phyloP scores from a whole-genome alignment of 2,113 vertebrate genomes.

The Herpailurus yagouaroundi region DNA sequence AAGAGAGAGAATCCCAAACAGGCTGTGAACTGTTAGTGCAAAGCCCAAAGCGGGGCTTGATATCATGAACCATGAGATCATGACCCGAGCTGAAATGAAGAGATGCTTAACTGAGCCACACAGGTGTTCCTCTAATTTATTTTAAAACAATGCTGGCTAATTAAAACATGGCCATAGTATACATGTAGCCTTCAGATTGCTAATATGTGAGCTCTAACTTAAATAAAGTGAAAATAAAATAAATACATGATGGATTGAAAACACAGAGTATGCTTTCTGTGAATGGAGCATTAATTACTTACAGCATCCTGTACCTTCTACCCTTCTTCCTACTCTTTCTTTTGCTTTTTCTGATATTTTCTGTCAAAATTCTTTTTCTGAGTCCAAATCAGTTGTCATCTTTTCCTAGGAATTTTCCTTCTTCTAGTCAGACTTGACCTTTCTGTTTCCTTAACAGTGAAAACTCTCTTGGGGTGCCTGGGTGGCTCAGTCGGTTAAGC shows the following conservation, averaged over 20 bases:
- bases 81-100: too few relatives aligned
- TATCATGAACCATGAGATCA: too few relatives aligned
- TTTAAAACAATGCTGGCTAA: not conserved
- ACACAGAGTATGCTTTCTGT: not conserved
- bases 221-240: not conserved
- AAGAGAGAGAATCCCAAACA: too few relatives aligned
- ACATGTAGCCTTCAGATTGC: not conserved
- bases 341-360: not conserved
- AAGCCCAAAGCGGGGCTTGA: too few relatives aligned
- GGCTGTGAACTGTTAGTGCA: too few relatives aligned
- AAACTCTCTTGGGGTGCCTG: not conserved
- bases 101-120: too few relatives aligned
- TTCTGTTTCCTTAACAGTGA: not conserved
- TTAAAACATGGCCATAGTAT: not conserved
- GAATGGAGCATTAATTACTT: not conserved
- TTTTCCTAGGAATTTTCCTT: not conserved
- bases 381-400: not conserved
- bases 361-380: not conserved
- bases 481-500: too few relatives aligned
- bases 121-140: too few relatives aligned
- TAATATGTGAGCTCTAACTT: not conserved
- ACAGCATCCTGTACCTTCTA: fast-evolving
- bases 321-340: not conserved
- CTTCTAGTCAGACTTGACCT: not conserved
- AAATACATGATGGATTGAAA: not conserved